Base-by-base conservation (phyloP, 1,140 invertebrate species). In the Campoletis sonorensis region DNA sequence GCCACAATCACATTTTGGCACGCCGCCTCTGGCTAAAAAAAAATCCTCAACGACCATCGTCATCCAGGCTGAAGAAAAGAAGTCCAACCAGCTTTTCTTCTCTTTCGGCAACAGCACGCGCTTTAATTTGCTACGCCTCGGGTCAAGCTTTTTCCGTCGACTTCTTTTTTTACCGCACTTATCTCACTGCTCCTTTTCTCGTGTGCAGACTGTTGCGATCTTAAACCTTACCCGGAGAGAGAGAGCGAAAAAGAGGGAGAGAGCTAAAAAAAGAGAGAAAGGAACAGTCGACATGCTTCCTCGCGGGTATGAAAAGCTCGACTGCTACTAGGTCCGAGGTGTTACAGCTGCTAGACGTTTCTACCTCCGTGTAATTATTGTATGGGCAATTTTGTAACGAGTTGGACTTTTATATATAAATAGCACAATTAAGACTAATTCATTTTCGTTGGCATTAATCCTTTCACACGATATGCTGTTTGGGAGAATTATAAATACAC, bases 1-100 rank as follows among this genome's bases (percentile, higher is more conserved):
- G 88, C 89, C 87, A 87, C 88, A 90, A 90, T 90, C 89, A 90
- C 89, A 91, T 90, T 91, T 91, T 90, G 88, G 88, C 88, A 86
- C 84, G 79, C 77, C 84, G 79, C 77, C 84, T 83, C 76, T 79
- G 71, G 67, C 49, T 80, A 30, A 67, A 80, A 82, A 80, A 82
- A 68, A 82, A 68, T 72, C 83, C 81, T 82, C 76, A 81, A 84
- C 84, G 77, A 81, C 81, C 81, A 61, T 51, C 23, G 58, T 67
- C 30, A 51, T 70, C 76, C 18, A 13, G 27, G 33, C 51, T 21
- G 51, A 54, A 54, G 61, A n/a, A 49, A 77, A 77, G 54, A n/a
- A 30, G 73, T 27, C 54, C 72, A 33, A 58, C 51, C 27, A 10
- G 73, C 73, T 77, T 40, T 40, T 64, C 26, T 64, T 15, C 51